Conservation (phyloP, 2,113 vertebrate genomes). For the Gasterosteus aculeatus region DNA sequence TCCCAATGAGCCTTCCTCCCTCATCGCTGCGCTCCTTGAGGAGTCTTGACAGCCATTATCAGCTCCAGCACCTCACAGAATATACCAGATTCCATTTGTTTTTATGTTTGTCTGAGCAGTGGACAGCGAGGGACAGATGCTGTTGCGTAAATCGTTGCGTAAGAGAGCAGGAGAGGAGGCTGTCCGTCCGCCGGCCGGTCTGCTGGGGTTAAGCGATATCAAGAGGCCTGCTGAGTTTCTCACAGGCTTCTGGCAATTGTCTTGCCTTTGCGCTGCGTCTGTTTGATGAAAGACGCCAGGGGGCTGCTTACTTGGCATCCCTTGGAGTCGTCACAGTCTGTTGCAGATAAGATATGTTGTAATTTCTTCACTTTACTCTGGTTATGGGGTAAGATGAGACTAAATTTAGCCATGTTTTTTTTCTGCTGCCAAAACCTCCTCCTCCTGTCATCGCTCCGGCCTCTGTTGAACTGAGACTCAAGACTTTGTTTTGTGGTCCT, state of each 20-base stretch:
- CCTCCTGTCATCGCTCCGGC: constrained; percentile 47
- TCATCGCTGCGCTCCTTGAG: constrained; percentile 36
- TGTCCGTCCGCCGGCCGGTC: constrained; percentile 42
- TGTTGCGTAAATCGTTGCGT: background rate
- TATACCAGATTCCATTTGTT: constrained; percentile 7
- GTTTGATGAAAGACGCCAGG: constrained; percentile 38
- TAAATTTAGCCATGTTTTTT: constrained; percentile 46
- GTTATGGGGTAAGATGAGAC: constrained; percentile 18
- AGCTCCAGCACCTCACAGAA: constrained; percentile 49
- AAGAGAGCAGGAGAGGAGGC: constrained; percentile 16
- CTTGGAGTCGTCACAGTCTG: constrained; percentile 40
- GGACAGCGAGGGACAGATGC: constrained; percentile 8
- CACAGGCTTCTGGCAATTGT: constrained; percentile 42
- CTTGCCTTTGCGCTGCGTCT: constrained; percentile 28
- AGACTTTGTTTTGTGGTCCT: constrained; percentile 46
- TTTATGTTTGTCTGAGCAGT: constrained; percentile 13
- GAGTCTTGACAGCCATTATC: constrained; percentile 39
- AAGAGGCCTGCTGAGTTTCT: constrained; percentile 39
- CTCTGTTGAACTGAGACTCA: constrained; percentile 49
- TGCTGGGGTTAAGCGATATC: constrained; percentile 51
- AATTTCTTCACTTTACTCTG: constrained; percentile 25
- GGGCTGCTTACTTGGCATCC: constrained; percentile 28
- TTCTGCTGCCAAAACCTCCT: constrained; percentile 9
- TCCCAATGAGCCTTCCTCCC: constrained; percentile 38
- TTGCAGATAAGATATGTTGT: constrained; percentile 36